These are phyloP conservation scores for Lepus oiostolus DNA, from an alignment of 2,797 vertebrate species.

Conservation along the genomic window DNA sequence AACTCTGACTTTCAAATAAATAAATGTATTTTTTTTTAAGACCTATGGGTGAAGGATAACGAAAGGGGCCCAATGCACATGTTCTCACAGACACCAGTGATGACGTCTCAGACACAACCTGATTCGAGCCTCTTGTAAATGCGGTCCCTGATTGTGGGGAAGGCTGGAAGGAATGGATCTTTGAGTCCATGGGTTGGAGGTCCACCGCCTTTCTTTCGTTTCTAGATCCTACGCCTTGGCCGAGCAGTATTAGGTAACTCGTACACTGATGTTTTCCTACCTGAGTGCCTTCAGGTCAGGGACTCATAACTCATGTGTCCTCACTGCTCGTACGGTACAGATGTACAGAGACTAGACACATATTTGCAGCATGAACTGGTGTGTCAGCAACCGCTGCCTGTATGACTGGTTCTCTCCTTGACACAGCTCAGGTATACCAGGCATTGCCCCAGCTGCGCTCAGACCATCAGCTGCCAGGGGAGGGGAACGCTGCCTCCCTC, in stretches of 20 bases:
- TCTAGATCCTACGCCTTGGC: background rate
- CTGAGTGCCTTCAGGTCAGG: background rate
- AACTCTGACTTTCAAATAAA: too few relatives aligned
- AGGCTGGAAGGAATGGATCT: background rate
- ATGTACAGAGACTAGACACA: background rate
- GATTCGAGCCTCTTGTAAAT: background rate
- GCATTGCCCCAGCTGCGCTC: background rate
- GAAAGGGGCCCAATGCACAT: background rate
- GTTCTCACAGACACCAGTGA: background rate
- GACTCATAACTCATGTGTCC: background rate
- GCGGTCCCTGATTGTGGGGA: background rate
- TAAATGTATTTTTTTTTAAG: too few relatives aligned
- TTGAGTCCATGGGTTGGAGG: background rate
- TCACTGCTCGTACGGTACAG: background rate
- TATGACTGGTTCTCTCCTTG: background rate
- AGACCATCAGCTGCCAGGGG: background rate
- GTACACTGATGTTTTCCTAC: background rate
- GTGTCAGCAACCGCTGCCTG: background rate
- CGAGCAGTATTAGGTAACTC: accelerated
- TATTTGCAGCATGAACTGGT: background rate
- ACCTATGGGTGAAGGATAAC: background rate
- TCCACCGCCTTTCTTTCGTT: background rate
- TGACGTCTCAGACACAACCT: background rate
- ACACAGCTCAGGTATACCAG: background rate
- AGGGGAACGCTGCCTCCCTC: background rate